Percentiles rank a stretch among this genome's conserved stretches.
phyloP scores from a whole-genome alignment of 2,888 invertebrate species.

The Matsumyia berberina region DNA sequence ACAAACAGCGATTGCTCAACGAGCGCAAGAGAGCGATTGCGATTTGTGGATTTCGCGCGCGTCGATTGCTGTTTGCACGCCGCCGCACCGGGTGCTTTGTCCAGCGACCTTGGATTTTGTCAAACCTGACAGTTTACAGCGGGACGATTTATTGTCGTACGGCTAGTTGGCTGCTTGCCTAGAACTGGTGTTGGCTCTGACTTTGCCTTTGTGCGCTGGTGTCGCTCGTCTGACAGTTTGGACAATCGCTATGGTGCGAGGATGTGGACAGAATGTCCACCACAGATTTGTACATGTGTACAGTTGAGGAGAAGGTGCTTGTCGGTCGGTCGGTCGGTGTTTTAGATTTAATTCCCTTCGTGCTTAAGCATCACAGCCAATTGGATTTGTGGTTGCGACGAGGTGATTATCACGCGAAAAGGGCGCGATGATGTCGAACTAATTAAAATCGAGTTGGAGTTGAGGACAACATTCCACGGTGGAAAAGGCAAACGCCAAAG shows the following conservation, averaged over 20 bases:
- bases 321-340: slow-evolving; percentile 52
- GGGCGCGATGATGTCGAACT: slow-evolving; percentile 70
- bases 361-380: slow-evolving; percentile 64
- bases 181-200: slow-evolving; percentile 29
- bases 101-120: slow-evolving; percentile 76
- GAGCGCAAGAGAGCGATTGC: slow-evolving; percentile 43
- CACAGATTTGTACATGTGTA: slow-evolving; percentile 63
- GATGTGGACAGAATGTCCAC: slow-evolving; percentile 72
- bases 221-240: slow-evolving; percentile 58
- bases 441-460: slow-evolving; percentile 69
- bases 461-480: slow-evolving; percentile 45
- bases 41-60: slow-evolving; percentile 44
- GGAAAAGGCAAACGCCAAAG: slow-evolving; percentile 31
- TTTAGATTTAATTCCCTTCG: slow-evolving; percentile 69
- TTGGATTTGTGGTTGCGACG: slow-evolving; percentile 49
- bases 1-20: slow-evolving; percentile 68
- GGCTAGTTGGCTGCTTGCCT: slow-evolving; percentile 15
- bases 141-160: slow-evolving; percentile 72
- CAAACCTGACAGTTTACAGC: slow-evolving; percentile 74
- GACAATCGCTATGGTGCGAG: slow-evolving; percentile 68
- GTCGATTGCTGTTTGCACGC: neutral
- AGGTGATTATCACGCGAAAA: slow-evolving; percentile 68
- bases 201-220: slow-evolving; percentile 38
- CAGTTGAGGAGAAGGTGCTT: neutral
- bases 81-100: slow-evolving; percentile 28